Percentiles rank a stretch among this genome's conserved stretches.
phyloP scores from a whole-genome alignment of 2,797 vertebrate genomes.

The Arctocebus calabarensis region DNA sequence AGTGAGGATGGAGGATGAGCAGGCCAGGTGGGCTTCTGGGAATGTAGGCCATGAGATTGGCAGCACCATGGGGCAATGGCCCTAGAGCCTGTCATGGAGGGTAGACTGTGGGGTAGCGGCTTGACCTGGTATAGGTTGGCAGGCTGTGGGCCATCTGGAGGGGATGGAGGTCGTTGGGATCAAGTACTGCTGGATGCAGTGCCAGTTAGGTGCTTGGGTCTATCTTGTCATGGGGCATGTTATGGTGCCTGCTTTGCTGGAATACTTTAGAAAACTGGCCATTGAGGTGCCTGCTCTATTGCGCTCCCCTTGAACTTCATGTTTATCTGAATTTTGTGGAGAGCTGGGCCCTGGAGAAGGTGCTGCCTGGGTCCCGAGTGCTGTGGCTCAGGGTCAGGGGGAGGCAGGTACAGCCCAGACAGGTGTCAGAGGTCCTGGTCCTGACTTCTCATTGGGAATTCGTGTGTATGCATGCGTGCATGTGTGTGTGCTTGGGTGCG shows the following conservation, averaged over 20 bases:
- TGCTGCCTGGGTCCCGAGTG: not conserved
- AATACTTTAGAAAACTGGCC: not conserved
- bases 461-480: not conserved
- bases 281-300: not conserved
- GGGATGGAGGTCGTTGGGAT: not conserved
- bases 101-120: no score
- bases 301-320: not conserved
- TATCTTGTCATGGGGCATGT: fast-evolving
- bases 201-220: no score
- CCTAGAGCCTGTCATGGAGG: fast-evolving
- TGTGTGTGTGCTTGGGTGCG: no score
- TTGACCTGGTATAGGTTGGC: not conserved
- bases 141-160: not conserved
- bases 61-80: not conserved
- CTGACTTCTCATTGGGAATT: not conserved
- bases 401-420: not conserved
- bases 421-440: no score
- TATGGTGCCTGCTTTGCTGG: not conserved
- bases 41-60: not conserved
- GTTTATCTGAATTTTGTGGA: not conserved
- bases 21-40: not conserved
- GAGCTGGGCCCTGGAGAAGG: not conserved
- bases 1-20: not conserved
- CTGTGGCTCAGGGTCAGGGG: not conserved
- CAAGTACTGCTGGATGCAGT: not conserved